Conservation (phyloP, 1,140 invertebrate species). For the Mylabris phalerata region DNA sequence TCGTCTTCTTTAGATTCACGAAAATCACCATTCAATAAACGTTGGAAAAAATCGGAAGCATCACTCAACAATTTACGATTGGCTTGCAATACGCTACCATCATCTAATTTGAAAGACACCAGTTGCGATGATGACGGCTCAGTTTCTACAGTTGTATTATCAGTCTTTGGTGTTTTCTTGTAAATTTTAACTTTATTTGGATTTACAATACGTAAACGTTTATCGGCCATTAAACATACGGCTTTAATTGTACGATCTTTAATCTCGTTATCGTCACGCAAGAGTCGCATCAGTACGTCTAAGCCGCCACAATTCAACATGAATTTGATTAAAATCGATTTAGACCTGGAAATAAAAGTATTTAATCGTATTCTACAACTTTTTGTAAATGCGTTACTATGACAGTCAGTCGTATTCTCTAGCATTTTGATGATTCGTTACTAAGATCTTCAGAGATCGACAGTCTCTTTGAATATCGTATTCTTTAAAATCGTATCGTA, state of each 20-base stretch:
- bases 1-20: conserved; percentile 54
- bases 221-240: conserved; percentile 43
- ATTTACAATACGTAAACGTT: conserved; percentile 45
- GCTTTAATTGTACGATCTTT: conserved; percentile 25
- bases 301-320: conserved; percentile 35
- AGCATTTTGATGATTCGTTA: no score
- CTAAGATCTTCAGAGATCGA: no score
- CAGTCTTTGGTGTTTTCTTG: no score
- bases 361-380: neutral
- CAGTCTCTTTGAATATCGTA: no score
- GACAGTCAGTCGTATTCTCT: no score
- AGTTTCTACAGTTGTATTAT: conserved; percentile 29
- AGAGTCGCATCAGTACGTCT: conserved; percentile 29
- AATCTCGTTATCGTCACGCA: conserved; percentile 19
- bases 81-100: conserved; percentile 52
- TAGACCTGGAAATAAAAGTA: conserved; percentile 29
- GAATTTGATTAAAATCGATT: conserved; percentile 26
- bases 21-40: conserved; percentile 59
- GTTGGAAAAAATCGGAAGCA: conserved; percentile 57
- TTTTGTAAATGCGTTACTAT: no score
- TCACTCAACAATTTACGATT: conserved; percentile 54
- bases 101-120: conserved; percentile 52
- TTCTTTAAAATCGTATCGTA: no score
- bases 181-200: conserved; percentile 38
- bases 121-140: conserved; percentile 26